A percentile compares a stretch with the other conserved stretches of the same genome.
Evolutionary conservation across 1,140 invertebrate species (phyloP).

Genomic region (Ooceraea biroi): DNA sequence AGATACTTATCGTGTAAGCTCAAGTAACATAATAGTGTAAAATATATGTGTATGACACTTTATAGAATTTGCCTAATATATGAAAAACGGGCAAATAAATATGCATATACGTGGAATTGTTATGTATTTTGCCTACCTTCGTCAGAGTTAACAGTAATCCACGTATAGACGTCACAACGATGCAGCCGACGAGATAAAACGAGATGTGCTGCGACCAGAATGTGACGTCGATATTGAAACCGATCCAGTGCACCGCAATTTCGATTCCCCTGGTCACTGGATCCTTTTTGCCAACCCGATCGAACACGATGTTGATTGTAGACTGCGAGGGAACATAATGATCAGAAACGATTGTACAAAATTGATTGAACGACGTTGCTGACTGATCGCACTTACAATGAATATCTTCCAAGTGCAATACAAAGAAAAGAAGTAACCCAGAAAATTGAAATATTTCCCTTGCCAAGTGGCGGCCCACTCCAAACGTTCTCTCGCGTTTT

Average conservation of each 20-base stretch:
- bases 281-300: constrained; percentile 99
- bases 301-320: constrained; percentile 99
- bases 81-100: constrained; percentile 26
- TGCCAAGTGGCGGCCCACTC: constrained; percentile 98
- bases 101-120: constrained; percentile 3
- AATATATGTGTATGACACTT: constrained; percentile 49
- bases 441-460: constrained; percentile 99
- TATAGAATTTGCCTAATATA: constrained; percentile 19
- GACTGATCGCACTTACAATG: constrained; percentile 91
- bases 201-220: constrained; percentile 99
- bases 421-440: constrained; percentile 99
- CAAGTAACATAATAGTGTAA: not conserved
- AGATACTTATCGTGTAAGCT: constrained; percentile 15
- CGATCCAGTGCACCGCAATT: constrained; percentile 98
- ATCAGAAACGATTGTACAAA: constrained; percentile 49
- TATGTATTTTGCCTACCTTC: constrained; percentile 90
- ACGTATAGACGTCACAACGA: constrained; percentile 98
- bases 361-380: constrained; percentile 10
- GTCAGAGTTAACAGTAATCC: constrained; percentile 98
- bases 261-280: constrained; percentile 98
- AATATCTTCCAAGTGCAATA: constrained; percentile 99
- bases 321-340: constrained; percentile 89
- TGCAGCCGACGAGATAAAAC: constrained; percentile 98
- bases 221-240: constrained; percentile 97
- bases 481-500: constrained; percentile 96